These are phyloP conservation scores for Noturus placidus DNA, from an alignment of 2,113 vertebrate genomes.

Conservation along the genomic window DNA sequence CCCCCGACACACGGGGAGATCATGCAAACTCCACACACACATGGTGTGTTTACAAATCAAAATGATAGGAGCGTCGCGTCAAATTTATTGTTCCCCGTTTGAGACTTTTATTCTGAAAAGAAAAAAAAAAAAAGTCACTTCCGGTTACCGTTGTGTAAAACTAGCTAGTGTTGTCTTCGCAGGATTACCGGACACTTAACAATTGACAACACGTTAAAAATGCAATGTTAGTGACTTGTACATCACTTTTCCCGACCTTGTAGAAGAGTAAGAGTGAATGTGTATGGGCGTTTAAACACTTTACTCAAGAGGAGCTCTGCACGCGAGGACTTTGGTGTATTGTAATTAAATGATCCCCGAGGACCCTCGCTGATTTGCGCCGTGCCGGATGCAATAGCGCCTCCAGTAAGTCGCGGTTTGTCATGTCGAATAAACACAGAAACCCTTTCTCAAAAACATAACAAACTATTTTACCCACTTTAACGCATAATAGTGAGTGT, in stretches of 20 bases:
- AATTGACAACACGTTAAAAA: not conserved
- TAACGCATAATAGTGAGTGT: not conserved
- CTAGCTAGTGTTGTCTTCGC: not conserved
- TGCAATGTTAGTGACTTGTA: not conserved
- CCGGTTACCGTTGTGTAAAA: constrained; percentile 22
- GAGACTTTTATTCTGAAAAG: constrained; percentile 25
- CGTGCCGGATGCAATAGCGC: constrained; percentile 10
- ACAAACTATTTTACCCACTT: not conserved
- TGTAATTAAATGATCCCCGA: constrained; percentile 19
- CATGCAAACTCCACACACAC: too few relatives aligned
- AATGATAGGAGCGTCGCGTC: not conserved
- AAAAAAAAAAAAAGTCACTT: not conserved
- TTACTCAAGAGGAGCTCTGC: not conserved
- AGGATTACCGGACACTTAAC: not conserved
- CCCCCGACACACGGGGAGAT: too few relatives aligned
- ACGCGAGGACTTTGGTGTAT: not conserved
- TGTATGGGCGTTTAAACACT: not conserved
- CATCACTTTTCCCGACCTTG: not conserved
- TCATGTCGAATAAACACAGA: not conserved
- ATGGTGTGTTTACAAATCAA: not conserved
- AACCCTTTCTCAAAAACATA: not conserved
- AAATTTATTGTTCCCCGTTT: not conserved
- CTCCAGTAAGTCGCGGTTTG: constrained; percentile 15
- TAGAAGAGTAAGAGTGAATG: not conserved
- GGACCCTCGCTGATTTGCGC: constrained; percentile 8